A percentile compares a stretch with the other conserved stretches of the same genome.
These are phyloP conservation scores for Hapalemur alaotrensis DNA, from an alignment of 2,797 vertebrate species.

Conservation along the genomic window DNA sequence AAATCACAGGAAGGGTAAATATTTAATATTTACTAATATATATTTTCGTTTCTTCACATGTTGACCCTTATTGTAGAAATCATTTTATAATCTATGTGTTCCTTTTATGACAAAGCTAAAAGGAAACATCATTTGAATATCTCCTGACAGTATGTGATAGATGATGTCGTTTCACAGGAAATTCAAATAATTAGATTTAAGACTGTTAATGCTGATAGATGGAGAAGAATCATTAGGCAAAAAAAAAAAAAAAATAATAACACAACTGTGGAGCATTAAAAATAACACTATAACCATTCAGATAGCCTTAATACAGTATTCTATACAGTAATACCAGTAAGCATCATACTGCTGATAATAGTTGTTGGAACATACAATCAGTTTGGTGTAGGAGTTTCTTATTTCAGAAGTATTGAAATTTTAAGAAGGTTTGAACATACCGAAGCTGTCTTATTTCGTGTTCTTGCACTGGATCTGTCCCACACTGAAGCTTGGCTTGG, in stretches of 20 bases:
- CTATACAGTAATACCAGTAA: neutral
- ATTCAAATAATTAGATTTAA: constrained; percentile 5
- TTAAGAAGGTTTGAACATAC: neutral
- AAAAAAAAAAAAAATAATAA: neutral
- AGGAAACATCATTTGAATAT: neutral
- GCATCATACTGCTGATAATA: neutral
- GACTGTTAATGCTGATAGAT: neutral
- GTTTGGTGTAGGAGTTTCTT: neutral
- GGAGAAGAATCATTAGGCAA: neutral
- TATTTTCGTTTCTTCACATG: constrained; percentile 24
- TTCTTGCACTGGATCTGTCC: neutral
- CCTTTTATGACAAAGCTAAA: constrained; percentile 35
- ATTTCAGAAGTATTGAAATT: neutral
- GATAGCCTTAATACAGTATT: neutral
- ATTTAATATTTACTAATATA: constrained; percentile 58
- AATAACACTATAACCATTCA: neutral
- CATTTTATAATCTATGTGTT: neutral
- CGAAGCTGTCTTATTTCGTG: neutral
- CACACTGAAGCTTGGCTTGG: neutral
- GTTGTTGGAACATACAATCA: neutral
- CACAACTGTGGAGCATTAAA: neutral
- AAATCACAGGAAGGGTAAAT: constrained; percentile 98
- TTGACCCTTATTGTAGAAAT: constrained; percentile 46
- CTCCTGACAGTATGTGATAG: neutral
- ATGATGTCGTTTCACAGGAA: constrained; percentile 19